Evolutionary conservation across 1,140 invertebrate species (phyloP).

Genomic region (Aphelinus atriplicis): DNA sequence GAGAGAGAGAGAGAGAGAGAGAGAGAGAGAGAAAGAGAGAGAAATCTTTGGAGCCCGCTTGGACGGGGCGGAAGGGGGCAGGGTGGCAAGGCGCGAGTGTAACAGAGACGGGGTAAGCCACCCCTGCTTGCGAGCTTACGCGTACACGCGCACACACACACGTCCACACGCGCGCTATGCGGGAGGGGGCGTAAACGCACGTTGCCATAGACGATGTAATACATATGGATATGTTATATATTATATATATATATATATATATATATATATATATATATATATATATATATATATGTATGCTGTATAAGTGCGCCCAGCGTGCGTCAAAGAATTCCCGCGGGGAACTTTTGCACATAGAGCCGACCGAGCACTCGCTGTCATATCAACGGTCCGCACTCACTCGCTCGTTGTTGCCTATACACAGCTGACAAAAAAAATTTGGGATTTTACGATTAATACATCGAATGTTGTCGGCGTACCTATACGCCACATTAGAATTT

Average conservation of each 20-base stretch:
- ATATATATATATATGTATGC: slow-evolving; percentile 40
- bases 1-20: not conserved
- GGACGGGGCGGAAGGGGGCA: too few relatives aligned
- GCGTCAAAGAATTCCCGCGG: slow-evolving; percentile 22
- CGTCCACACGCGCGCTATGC: too few relatives aligned
- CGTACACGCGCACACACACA: not conserved
- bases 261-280: slow-evolving; percentile 41
- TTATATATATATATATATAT: slow-evolving; percentile 40
- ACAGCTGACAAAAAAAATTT: too few relatives aligned
- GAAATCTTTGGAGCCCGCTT: slow-evolving; percentile 7
- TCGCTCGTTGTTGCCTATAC: too few relatives aligned
- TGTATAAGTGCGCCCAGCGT: slow-evolving; percentile 7
- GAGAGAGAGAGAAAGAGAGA: not conserved
- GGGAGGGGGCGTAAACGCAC: too few relatives aligned
- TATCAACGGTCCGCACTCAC: too few relatives aligned
- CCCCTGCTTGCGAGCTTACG: not conserved
- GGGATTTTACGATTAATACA: too few relatives aligned
- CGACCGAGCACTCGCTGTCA: too few relatives aligned
- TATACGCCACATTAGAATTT: too few relatives aligned
- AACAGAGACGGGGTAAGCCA: not conserved
- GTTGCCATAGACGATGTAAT: too few relatives aligned
- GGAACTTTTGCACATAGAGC: slow-evolving; percentile 41
- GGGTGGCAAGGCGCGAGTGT: not conserved
- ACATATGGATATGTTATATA: not conserved
- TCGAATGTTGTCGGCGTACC: too few relatives aligned